phyloP scores from a whole-genome alignment of 37 sponge, comb jelly and placozoan species.

The Haliclona indistincta region DNA sequence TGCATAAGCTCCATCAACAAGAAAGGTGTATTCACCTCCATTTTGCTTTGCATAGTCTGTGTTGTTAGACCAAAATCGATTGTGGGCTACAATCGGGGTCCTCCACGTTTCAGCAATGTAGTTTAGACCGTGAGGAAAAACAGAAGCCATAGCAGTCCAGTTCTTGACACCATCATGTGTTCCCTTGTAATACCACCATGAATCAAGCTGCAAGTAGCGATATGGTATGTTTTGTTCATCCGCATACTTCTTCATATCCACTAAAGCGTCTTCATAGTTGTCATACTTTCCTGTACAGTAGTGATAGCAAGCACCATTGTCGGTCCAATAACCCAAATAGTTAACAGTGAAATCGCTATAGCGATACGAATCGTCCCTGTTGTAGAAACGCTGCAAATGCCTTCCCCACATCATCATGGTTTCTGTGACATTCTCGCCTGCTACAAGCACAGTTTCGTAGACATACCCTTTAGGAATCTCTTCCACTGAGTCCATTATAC shows the following conservation, averaged over 20 bases:
- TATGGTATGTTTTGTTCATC: conserved; percentile 50
- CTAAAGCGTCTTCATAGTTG: conserved; percentile 76
- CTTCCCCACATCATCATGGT: conserved; percentile 61
- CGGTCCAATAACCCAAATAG: conserved; percentile 88
- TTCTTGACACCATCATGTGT: conserved; percentile 64
- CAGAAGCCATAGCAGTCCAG: conserved; percentile 69
- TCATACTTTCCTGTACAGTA: conserved; percentile 62
- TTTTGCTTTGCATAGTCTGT: conserved; percentile 77
- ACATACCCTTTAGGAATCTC: conserved; percentile 50
- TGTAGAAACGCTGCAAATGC: conserved; percentile 21
- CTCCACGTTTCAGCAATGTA: conserved; percentile 46
- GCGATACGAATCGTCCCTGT: conserved; percentile 34
- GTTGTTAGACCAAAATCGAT: conserved; percentile 67
- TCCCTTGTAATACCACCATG: conserved; percentile 89
- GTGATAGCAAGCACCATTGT: conserved; percentile 85
- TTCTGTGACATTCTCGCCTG: conserved; percentile 46
- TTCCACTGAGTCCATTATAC: not conserved
- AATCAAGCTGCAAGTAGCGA: conserved; percentile 71
- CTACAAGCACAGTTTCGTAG: conserved; percentile 48
- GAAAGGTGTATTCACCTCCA: conserved; percentile 72
- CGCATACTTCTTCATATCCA: conserved; percentile 63
- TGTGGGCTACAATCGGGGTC: conserved; percentile 73
- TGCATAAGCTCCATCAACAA: conserved; percentile 39
- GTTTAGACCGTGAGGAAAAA: conserved; percentile 76
- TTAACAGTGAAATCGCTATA: conserved; percentile 67